Percentiles rank a stretch among this genome's conserved stretches.
phyloP scores from a whole-genome alignment of 2,113 vertebrate genomes.

The Eulemur rufifrons region DNA sequence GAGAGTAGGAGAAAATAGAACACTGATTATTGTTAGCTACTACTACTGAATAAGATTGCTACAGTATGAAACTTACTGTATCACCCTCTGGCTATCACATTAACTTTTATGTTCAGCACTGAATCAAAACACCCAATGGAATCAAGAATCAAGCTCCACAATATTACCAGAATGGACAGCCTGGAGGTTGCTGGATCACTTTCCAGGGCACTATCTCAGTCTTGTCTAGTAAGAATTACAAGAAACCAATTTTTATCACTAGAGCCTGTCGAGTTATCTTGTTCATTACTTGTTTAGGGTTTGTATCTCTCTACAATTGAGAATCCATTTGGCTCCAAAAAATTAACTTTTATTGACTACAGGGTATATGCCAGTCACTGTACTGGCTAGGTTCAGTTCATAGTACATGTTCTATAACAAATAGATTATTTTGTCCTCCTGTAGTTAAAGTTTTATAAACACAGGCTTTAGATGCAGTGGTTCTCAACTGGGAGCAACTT shows the following conservation, averaged over 20 bases:
- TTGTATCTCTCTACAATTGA: background rate
- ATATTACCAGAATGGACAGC: background rate
- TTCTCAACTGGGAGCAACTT: background rate
- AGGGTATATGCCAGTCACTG: background rate
- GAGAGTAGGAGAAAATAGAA: constrained; percentile 62
- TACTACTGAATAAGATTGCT: constrained; percentile 10
- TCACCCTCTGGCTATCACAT: background rate
- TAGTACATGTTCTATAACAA: background rate
- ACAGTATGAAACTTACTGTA: background rate
- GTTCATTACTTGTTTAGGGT: background rate
- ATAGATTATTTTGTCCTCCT: background rate
- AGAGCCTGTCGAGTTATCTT: background rate
- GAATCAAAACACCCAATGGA: background rate
- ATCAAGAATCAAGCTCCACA: background rate
- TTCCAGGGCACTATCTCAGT: background rate
- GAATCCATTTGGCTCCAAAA: constrained; percentile 29
- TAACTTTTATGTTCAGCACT: constrained; percentile 26
- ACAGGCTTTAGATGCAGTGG: background rate
- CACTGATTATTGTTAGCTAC: background rate
- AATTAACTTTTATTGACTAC: background rate
- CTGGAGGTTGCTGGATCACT: background rate
- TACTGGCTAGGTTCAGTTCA: background rate
- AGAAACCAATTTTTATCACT: background rate
- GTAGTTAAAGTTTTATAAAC: constrained; percentile 14
- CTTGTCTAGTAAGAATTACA: background rate